Evolutionary conservation across 1,140 invertebrate genomes (phyloP).

Genomic region (Papilio aristodemus): DNA sequence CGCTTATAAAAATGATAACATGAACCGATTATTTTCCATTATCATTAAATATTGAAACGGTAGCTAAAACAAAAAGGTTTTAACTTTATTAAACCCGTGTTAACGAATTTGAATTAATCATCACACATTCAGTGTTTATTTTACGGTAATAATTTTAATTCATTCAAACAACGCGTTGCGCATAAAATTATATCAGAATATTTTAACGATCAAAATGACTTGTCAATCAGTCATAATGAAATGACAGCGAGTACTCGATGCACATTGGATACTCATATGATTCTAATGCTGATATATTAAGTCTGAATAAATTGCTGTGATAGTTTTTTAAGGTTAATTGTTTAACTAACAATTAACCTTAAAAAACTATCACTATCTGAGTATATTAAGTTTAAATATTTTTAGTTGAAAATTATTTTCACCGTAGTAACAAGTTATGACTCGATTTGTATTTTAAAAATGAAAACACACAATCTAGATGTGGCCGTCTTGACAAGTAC

Average conservation of each 20-base stretch:
- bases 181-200: background rate
- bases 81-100: background rate
- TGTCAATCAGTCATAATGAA: background rate
- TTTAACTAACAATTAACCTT: no score
- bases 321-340: background rate
- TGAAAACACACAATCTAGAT: no score
- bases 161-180: background rate
- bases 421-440: no score
- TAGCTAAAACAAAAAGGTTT: conserved; percentile 3
- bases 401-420: no score
- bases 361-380: no score
- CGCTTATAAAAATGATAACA: no score
- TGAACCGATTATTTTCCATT: background rate
- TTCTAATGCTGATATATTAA: background rate
- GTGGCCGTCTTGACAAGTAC: no score
- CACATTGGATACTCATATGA: no score
- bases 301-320: background rate
- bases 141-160: conserved; percentile 6
- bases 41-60: background rate
- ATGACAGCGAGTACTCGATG: background rate
- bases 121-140: conserved; percentile 21
- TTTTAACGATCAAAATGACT: conserved; percentile 2
- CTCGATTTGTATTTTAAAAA: no score
- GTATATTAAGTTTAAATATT: no score
- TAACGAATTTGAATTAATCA: background rate